Conservation (phyloP, 2,888 invertebrate genomes). For the Steromphala cineraria region DNA sequence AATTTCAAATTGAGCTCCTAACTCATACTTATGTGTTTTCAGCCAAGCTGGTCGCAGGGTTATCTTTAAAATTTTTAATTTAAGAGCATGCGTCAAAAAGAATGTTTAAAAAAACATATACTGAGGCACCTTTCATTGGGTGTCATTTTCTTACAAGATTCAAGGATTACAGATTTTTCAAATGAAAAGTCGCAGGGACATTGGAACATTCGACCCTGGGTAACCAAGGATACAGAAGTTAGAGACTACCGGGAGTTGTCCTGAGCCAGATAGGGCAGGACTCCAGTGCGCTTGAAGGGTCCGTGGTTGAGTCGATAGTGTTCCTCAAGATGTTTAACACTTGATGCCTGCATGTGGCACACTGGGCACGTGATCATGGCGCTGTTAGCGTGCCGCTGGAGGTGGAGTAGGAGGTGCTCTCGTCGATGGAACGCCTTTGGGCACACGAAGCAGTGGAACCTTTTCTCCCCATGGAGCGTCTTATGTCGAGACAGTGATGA, state of each 20-base stretch:
- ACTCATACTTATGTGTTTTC: no score
- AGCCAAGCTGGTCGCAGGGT: no score
- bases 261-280: background rate
- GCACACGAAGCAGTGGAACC: slow-evolving; percentile 37
- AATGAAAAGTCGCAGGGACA: no score
- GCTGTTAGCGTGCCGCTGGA: slow-evolving; percentile 35
- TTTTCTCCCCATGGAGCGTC: slow-evolving; percentile 38
- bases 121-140: no score
- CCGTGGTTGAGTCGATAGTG: slow-evolving; percentile 22
- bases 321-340: slow-evolving; percentile 19
- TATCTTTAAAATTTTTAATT: no score
- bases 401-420: slow-evolving; percentile 35
- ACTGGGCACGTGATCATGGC: slow-evolving; percentile 29
- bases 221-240: no score
- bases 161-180: no score
- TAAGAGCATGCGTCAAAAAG: no score
- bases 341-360: slow-evolving; percentile 23
- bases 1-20: no score
- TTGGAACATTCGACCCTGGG: no score
- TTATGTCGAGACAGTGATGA: slow-evolving; percentile 39
- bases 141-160: no score
- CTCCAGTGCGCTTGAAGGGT: background rate
- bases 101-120: no score
- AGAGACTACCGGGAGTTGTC: background rate
- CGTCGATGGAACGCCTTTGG: slow-evolving; percentile 40